These are phyloP conservation scores for Sylvietta virens DNA, from an alignment of 2,113 vertebrate genomes.

Conservation along the genomic window DNA sequence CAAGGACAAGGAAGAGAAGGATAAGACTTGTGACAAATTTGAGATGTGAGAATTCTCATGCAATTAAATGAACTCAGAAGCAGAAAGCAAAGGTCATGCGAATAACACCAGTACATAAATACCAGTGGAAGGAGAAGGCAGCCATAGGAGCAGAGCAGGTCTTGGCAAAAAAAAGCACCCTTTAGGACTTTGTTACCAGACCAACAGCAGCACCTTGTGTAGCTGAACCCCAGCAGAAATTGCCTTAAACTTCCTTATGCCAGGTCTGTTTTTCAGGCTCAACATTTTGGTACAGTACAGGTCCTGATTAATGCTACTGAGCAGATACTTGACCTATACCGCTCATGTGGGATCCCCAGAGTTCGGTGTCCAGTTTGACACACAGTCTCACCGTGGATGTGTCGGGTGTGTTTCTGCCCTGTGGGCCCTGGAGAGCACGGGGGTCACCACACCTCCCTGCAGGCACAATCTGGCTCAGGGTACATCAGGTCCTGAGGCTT, in stretches of 20 bases:
- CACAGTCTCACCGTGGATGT: neutral
- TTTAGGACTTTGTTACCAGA: neutral
- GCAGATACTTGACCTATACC: neutral
- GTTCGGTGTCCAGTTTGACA: neutral
- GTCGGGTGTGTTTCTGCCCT: neutral
- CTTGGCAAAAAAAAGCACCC: rapidly evolving
- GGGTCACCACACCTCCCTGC: rapidly evolving
- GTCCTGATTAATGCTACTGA: neutral
- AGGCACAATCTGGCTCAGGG: neutral
- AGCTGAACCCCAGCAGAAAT: neutral
- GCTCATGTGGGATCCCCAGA: rapidly evolving
- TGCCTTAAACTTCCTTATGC: neutral
- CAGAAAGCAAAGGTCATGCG: rapidly evolving
- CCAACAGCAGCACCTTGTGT: neutral
- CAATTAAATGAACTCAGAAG: neutral
- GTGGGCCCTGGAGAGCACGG: neutral
- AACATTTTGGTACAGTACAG: neutral
- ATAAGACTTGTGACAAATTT: neutral
- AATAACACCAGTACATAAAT: neutral
- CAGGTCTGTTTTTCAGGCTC: neutral
- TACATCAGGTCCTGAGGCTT: neutral
- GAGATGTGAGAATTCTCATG: neutral
- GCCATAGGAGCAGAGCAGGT: neutral
- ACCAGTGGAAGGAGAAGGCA: neutral
- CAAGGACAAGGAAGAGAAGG: neutral